These are phyloP conservation scores for Lycaon pictus DNA, from an alignment of 2,113 vertebrate genomes.

Conservation along the genomic window DNA sequence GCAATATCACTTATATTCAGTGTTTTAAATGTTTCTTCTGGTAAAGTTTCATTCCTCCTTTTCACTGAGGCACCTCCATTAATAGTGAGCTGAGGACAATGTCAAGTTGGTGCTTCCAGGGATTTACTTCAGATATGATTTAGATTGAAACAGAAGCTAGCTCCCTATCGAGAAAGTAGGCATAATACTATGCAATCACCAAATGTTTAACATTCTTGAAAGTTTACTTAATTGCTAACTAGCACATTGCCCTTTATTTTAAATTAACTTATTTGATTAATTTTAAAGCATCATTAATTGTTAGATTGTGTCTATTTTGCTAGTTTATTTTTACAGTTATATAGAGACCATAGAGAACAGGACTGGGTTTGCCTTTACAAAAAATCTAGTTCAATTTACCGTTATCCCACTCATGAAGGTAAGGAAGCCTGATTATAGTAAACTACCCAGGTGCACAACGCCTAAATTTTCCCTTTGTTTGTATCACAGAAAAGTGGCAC, in stretches of 20 bases:
- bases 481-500: background rate
- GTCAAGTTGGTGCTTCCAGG: background rate
- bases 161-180: background rate
- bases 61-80: background rate
- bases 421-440: background rate
- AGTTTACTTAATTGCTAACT: background rate
- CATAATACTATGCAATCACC: background rate
- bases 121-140: background rate
- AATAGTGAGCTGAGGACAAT: background rate
- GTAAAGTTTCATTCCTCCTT: background rate
- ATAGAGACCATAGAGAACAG: background rate
- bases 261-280: background rate
- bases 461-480: background rate
- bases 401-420: background rate
- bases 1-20: background rate
- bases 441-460: background rate
- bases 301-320: slow-evolving; percentile 23
- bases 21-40: slow-evolving; percentile 24
- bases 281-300: background rate
- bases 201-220: background rate
- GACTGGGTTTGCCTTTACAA: background rate
- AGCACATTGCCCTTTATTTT: background rate
- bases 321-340: background rate
- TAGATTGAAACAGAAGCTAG: background rate
- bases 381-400: background rate